phyloP scores from a whole-genome alignment of 2,888 invertebrate genomes.

The Panopea generosa region DNA sequence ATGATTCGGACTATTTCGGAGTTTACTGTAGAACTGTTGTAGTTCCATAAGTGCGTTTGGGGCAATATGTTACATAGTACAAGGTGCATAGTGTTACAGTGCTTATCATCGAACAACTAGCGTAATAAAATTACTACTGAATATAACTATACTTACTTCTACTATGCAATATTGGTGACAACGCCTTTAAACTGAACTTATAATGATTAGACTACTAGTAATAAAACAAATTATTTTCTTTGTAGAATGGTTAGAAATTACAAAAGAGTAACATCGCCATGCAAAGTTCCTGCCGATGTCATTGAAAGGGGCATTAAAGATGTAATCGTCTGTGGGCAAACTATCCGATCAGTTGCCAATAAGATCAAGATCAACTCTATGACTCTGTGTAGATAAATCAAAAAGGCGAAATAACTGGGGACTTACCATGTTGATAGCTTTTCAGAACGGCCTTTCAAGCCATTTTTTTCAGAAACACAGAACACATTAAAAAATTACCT shows the following conservation, averaged over 20 bases:
- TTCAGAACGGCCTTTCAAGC: constrained; percentile 3
- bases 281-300: constrained; percentile 10
- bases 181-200: no score
- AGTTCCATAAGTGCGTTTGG: no score
- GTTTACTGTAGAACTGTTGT: no score
- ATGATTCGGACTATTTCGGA: no score
- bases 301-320: constrained; percentile 15
- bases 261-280: neutral
- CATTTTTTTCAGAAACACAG: constrained; percentile 2
- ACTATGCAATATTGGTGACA: no score
- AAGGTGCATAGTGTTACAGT: no score
- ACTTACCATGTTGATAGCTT: neutral
- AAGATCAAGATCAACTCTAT: constrained; percentile 9
- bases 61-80: no score
- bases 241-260: constrained; percentile 22
- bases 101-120: no score
- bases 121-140: no score
- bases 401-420: constrained; percentile 21
- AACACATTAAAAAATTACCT: constrained; percentile 20
- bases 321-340: constrained; percentile 5
- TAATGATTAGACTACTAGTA: no score
- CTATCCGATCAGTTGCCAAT: constrained; percentile 20
- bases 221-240: neutral
- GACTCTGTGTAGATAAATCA: constrained; percentile 16
- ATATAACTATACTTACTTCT: no score